Conservation (phyloP, 1,140 invertebrate genomes). For the Bombus vancouverensis region DNA sequence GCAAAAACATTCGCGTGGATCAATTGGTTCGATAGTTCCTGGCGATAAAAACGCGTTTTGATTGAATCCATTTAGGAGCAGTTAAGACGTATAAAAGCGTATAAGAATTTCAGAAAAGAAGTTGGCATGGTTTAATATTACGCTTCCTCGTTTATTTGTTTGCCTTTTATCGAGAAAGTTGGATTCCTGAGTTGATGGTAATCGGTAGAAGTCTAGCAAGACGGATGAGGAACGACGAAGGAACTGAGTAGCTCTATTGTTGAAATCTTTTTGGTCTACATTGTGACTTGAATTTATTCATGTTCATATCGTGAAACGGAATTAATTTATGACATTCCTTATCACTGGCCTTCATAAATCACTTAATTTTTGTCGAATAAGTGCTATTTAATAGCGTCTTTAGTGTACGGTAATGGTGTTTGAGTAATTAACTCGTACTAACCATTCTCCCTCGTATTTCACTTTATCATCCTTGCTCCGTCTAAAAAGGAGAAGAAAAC, state of each 20-base stretch:
- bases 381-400: neutral
- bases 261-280: conserved; percentile 19
- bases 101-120: neutral
- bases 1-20: no score
- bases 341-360: neutral
- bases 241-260: conserved; percentile 27
- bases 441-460: neutral
- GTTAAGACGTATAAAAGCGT: neutral
- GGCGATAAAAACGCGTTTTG: neutral
- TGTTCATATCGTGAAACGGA: conserved; percentile 8
- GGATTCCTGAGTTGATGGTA: conserved; percentile 17
- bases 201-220: conserved; percentile 17
- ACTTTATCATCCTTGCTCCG: neutral
- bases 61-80: neutral
- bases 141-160: no score
- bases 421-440: neutral
- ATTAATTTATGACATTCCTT: neutral
- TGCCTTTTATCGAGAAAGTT: neutral
- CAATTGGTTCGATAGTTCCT: no score
- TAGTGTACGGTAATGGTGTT: no score
- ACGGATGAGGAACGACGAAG: conserved; percentile 32
- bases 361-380: neutral
- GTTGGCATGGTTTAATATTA: neutral
- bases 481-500: neutral
- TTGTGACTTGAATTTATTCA: neutral